Conservation (phyloP, 2,113 vertebrate genomes). For the Salvelinus namaycush region DNA sequence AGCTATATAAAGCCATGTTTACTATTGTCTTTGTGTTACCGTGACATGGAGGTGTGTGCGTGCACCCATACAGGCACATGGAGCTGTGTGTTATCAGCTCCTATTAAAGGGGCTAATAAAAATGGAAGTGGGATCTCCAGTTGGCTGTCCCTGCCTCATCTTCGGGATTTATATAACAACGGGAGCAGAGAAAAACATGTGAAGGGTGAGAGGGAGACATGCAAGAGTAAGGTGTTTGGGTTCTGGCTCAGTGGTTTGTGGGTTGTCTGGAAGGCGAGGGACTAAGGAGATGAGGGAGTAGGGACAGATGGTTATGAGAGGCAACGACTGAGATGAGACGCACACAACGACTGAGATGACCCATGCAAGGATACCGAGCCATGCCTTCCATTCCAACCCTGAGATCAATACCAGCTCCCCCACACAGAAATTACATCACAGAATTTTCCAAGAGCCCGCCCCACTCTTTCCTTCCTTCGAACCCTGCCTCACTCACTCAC, state of each 20-base stretch:
- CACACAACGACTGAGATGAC: constrained; percentile 3
- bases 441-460: constrained; percentile 27
- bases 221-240: background rate
- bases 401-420: constrained; percentile 22
- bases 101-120: constrained; percentile 42
- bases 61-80: constrained; percentile 12
- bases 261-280: constrained; percentile 31
- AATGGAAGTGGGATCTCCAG: constrained; percentile 42
- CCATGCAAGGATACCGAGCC: background rate
- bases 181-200: constrained; percentile 9
- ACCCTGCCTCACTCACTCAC: constrained; percentile 9
- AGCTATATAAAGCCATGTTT: background rate
- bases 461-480: too few relatives aligned
- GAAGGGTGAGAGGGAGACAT: background rate
- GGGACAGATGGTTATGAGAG: constrained; percentile 20
- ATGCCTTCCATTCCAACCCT: constrained; percentile 33
- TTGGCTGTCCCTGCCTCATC: constrained; percentile 15
- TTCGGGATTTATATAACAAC: constrained; percentile 19
- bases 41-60: constrained; percentile 24
- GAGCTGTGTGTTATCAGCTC: constrained; percentile 40
- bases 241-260: constrained; percentile 5
- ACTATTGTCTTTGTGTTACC: constrained; percentile 15
- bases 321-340: background rate
- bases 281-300: constrained; percentile 5
- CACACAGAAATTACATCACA: constrained; percentile 47